Conservation (phyloP, 2,888 invertebrate genomes). For the Panzeria rudis region DNA sequence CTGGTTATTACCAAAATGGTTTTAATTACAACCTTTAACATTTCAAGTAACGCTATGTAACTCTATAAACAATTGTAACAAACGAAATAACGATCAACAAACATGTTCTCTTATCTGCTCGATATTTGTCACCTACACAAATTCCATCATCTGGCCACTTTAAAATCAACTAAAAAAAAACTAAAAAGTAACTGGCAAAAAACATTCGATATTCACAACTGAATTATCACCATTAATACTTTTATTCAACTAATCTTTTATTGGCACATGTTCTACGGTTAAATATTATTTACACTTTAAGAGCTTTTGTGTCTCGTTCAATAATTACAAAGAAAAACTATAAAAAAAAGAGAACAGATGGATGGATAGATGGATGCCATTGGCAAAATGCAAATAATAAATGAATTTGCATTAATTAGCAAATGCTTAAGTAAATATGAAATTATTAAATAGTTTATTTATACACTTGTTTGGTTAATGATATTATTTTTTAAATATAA, state of each 20-base stretch:
- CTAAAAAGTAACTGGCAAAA: neutral
- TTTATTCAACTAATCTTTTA: neutral
- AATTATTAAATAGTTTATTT: constrained; percentile 37
- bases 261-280: neutral
- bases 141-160: constrained; percentile 43
- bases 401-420: constrained; percentile 51
- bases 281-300: constrained; percentile 23
- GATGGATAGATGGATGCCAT: constrained; percentile 40
- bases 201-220: constrained; percentile 10
- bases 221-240: constrained; percentile 27
- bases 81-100: constrained; percentile 11
- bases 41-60: neutral
- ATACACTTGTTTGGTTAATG: neutral
- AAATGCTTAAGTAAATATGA: constrained; percentile 59
- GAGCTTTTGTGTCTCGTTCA: constrained; percentile 34
- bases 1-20: neutral
- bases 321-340: constrained; percentile 19
- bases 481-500: neutral
- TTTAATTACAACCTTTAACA: neutral
- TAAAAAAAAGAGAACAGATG: constrained; percentile 12
- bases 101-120: constrained; percentile 4
- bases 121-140: constrained; percentile 35
- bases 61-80: neutral
- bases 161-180: neutral
- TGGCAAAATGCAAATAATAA: constrained; percentile 39